A percentile compares a stretch with the other conserved stretches of the same genome.
Evolutionary conservation across 2,888 invertebrate species (phyloP).

Genomic region (Pseudeuparius sepicola): DNA sequence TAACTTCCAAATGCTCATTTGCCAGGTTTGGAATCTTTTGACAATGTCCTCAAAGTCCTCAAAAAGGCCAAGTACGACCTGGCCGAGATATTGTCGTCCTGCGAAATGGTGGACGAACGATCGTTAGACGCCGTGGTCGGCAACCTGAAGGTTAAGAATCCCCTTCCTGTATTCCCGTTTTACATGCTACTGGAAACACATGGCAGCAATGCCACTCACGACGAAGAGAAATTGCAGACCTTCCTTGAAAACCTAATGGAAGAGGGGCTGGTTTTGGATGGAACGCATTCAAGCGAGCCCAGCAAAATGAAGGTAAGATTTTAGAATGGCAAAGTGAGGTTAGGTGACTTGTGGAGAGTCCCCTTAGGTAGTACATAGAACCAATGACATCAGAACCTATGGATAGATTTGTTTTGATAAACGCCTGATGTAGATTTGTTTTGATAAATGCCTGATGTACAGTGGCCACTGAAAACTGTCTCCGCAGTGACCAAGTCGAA

Average conservation of each 20-base stretch:
- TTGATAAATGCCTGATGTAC: too few species aligned
- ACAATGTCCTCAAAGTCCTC: conserved; percentile 66
- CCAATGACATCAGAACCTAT: too few species aligned
- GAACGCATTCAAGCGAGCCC: conserved; percentile 76
- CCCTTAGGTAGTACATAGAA: too few species aligned
- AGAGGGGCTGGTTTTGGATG: conserved; percentile 64
- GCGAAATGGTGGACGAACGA: conserved; percentile 82
- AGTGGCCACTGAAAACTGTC: too few species aligned
- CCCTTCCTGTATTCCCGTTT: conserved; percentile 60
- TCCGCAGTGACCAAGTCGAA: too few species aligned
- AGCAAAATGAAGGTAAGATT: conserved; percentile 61
- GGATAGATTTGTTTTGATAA: too few species aligned
- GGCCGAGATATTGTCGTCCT: conserved; percentile 89
- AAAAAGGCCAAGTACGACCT: conserved; percentile 62
- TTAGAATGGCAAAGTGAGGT: too few species aligned
- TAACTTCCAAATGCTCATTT: too few species aligned
- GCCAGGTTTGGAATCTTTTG: conserved; percentile 70
- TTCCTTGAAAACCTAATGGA: conserved; percentile 71
- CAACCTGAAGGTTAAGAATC: conserved; percentile 52
- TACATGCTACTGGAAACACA: conserved; percentile 82
- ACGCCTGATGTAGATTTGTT: too few species aligned
- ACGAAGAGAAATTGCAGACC: conserved; percentile 72
- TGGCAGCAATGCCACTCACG: conserved; percentile 76
- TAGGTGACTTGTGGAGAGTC: too few species aligned
- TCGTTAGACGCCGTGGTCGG: conserved; percentile 58